phyloP scores from a whole-genome alignment of 2,888 invertebrate species.

The Torymus aiolomorphi region DNA sequence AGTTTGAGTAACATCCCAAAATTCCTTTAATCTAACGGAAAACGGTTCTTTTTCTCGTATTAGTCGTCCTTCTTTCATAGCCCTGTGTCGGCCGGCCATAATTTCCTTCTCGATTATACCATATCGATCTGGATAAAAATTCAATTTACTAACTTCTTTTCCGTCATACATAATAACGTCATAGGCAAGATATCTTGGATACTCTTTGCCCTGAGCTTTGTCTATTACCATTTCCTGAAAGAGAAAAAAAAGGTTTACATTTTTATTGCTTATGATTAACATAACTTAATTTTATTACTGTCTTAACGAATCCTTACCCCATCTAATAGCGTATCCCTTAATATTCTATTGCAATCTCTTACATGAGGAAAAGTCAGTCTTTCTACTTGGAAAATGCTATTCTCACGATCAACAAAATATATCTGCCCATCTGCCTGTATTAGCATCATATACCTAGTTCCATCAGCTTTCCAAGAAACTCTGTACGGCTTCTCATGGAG shows the following conservation, averaged over 20 bases:
- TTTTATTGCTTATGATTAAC: constrained; percentile 27
- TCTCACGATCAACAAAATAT: constrained; percentile 96
- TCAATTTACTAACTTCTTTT: constrained; percentile 84
- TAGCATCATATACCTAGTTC: constrained; percentile 97
- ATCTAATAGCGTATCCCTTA: constrained; percentile 91
- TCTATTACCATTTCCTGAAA: constrained; percentile 95
- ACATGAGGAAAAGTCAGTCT: constrained; percentile 88
- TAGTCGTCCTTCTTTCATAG: constrained; percentile 86
- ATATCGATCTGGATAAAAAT: constrained; percentile 87
- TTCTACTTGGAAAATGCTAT: constrained; percentile 91
- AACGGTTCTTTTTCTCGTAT: constrained; percentile 90
- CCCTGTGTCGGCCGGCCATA: constrained; percentile 82
- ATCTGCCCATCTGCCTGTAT: constrained; percentile 90
- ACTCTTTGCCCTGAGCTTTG: constrained; percentile 83
- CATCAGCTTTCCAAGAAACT: constrained; percentile 99
- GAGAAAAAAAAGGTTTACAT: constrained; percentile 3
- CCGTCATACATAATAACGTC: constrained; percentile 93
- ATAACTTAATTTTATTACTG: neutral
- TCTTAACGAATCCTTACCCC: constrained; percentile 82
- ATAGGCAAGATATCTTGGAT: constrained; percentile 95
- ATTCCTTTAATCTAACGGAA: constrained; percentile 92
- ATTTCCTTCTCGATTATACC: constrained; percentile 86
- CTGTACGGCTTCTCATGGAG: constrained; percentile 90
- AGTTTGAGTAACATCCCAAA: constrained; percentile 89
- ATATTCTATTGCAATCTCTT: constrained; percentile 83